These are phyloP conservation scores for Troides aeacus DNA, from an alignment of 2,888 invertebrate genomes.

Conservation along the genomic window DNA sequence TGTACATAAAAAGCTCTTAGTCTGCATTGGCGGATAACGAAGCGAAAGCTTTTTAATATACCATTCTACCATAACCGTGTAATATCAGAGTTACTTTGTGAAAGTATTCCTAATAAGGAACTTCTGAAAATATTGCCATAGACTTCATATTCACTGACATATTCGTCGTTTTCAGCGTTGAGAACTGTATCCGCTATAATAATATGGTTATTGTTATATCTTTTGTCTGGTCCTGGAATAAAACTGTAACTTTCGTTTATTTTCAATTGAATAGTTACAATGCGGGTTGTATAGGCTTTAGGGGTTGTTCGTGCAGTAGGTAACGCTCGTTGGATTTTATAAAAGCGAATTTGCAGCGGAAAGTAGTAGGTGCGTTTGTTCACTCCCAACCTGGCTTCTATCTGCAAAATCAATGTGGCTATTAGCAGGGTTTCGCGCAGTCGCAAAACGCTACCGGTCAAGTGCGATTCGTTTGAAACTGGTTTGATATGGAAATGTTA, in stretches of 20 bases:
- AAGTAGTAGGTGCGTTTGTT: conserved; percentile 62
- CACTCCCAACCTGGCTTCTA: conserved; percentile 76
- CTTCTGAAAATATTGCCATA: background rate
- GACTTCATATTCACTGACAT: conserved; percentile 10
- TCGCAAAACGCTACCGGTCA: conserved; percentile 75
- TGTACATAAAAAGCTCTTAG: too few relatives aligned
- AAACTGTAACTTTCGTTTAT: conserved; percentile 34
- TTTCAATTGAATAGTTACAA: conserved; percentile 26
- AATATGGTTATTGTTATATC: conserved; percentile 71
- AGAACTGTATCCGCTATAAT: conserved; percentile 69
- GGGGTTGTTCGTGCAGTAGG: conserved; percentile 12
- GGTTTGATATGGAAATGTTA: conserved; percentile 33
- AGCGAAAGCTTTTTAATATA: too few relatives aligned
- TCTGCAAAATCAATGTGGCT: conserved; percentile 80
- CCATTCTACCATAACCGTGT: too few relatives aligned
- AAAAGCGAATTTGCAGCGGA: conserved; percentile 36
- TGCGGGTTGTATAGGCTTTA: conserved; percentile 29
- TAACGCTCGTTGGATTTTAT: conserved; percentile 44
- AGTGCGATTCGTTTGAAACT: conserved; percentile 38
- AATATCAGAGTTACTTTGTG: too few relatives aligned
- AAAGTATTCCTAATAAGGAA: too few relatives aligned
- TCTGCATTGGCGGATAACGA: too few relatives aligned
- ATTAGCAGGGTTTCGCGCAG: conserved; percentile 80
- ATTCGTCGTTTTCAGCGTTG: conserved; percentile 71
- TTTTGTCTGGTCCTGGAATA: conserved; percentile 39